Base-by-base conservation (phyloP, 1,140 invertebrate species). In the Bombyx mandarina region DNA sequence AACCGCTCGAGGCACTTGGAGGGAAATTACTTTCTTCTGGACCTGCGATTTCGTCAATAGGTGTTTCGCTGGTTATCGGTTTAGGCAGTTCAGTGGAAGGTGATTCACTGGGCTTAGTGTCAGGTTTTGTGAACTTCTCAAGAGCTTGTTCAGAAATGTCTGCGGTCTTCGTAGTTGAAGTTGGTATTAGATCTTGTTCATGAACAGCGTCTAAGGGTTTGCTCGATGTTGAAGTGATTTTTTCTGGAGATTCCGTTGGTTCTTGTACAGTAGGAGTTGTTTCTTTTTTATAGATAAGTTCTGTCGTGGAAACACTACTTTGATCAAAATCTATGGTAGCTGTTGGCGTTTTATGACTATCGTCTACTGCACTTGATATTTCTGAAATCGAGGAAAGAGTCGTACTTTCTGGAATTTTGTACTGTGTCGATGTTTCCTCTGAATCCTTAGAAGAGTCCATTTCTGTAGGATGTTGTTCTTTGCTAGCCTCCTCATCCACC, bases 1-100 rank as follows among this genome's bases (percentile, higher is more conserved):
- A 89, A 43, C 82, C 82, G 54, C 84, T 82, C 44, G 64, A 60
- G 55, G 77, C 82, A 62, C 87, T 85, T n/a, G 79, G 67, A 52
- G 87, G 86, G 56, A 82, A 77, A 47, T 69, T 66, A 54, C 77
- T 76, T n/a, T 80, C 73, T 46, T 77, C 69, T 5, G 84, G 81
- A 42, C 57, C 58, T 22, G 79, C 74, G 52, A 78, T 53, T 56
- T 82, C 82, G 54, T 78, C 79, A 46, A 75, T 77, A 6, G 75
- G 67, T 12, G 63, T 59, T 58, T 78, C 75, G 57, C 53, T 73
- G 45, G 68, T 49, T 49, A 57, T 66, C 53, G 79, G 79, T 68
- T 82, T 79, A 3, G 69, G 51, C 50, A 69, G 22, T 60, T 84
- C 77, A 43, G 77, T 58, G 12, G 65, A 56, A 45, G 56, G 46